Evolutionary conservation across 2,797 vertebrate genomes (phyloP).

Genomic region (Enteromius anoplus): DNA sequence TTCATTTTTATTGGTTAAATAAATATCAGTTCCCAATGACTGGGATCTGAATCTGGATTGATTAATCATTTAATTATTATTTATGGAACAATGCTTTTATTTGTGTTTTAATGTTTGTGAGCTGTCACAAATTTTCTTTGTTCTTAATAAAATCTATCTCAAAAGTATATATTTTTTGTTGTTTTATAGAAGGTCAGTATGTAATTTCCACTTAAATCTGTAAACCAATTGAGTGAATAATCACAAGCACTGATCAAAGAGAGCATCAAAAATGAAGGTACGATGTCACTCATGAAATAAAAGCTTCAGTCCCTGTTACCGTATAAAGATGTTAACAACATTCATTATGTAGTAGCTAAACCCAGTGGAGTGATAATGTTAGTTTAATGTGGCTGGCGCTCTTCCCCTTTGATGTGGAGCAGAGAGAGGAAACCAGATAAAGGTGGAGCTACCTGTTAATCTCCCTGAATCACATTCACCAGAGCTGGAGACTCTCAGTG

Average conservation of each 20-base stretch:
- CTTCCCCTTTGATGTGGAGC: slow-evolving; percentile 57
- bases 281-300: neutral
- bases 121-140: slow-evolving; percentile 36
- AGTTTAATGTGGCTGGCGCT: slow-evolving; percentile 4
- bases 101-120: slow-evolving; percentile 43
- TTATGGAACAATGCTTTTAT: slow-evolving; percentile 36
- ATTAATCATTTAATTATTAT: neutral
- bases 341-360: neutral
- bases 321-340: neutral
- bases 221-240: neutral
- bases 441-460: slow-evolving; percentile 65
- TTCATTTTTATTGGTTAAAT: neutral
- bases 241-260: neutral
- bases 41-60: slow-evolving; percentile 10
- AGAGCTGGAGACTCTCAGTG: slow-evolving; percentile 57
- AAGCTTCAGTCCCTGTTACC: neutral
- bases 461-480: slow-evolving; percentile 60
- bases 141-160: slow-evolving; percentile 61
- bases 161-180: slow-evolving; percentile 12
- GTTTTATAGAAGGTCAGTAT: neutral
- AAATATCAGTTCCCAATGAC: neutral
- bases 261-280: neutral
- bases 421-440: slow-evolving; percentile 53
- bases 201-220: neutral
- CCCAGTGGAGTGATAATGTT: neutral